Percentiles rank a stretch among this genome's conserved stretches.
phyloP scores from a whole-genome alignment of 2,888 invertebrate species.

The Epinotia ramella region DNA sequence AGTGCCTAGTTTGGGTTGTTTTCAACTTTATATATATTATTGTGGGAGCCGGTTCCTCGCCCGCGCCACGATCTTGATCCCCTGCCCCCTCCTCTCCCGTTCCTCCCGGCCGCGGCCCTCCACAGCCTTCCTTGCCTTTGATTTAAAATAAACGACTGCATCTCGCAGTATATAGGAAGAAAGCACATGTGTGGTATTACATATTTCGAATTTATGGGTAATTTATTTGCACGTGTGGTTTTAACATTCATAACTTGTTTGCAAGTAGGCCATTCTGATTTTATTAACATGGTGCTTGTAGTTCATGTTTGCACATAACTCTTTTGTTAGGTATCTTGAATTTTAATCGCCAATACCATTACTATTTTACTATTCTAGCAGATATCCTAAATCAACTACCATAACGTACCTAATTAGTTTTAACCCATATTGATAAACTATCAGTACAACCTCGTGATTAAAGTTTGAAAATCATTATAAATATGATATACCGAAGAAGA shows the following conservation, averaged over 20 bases:
- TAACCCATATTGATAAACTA: background rate
- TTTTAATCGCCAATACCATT: background rate
- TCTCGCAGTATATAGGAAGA: slow-evolving; percentile 58
- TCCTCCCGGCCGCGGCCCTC: slow-evolving; percentile 57
- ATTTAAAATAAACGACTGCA: slow-evolving; percentile 71
- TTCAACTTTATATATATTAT: slow-evolving; percentile 44
- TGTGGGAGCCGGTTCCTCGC: slow-evolving; percentile 64
- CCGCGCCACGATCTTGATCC: slow-evolving; percentile 71
- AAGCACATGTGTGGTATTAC: slow-evolving; percentile 44
- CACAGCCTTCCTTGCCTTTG: slow-evolving; percentile 62
- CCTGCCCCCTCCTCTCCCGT: slow-evolving; percentile 58
- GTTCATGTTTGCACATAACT: background rate
- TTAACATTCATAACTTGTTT: background rate
- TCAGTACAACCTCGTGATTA: background rate
- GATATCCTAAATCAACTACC: background rate
- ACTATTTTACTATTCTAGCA: background rate
- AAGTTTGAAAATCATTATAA: background rate
- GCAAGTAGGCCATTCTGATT: background rate
- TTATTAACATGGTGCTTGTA: background rate
- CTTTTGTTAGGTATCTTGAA: background rate
- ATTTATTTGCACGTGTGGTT: background rate
- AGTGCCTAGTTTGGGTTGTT: slow-evolving; percentile 49
- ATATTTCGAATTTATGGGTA: background rate
- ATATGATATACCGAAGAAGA: background rate
- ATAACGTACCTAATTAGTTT: background rate